These are phyloP conservation scores for Pangasius krempfi DNA, from an alignment of 2,797 vertebrate genomes.

Conservation along the genomic window DNA sequence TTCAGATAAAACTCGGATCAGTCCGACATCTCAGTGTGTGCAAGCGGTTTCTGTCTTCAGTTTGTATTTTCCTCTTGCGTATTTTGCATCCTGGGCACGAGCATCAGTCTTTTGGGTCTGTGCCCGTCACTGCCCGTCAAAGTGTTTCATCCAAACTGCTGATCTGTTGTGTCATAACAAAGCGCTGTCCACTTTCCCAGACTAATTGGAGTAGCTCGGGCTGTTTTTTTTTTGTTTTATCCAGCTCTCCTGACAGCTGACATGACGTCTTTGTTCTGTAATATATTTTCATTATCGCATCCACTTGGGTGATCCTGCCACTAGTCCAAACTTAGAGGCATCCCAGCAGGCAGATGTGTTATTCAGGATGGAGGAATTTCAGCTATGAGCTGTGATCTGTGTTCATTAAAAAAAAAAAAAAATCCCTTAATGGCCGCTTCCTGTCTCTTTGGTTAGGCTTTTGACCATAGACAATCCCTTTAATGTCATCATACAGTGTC, in stretches of 20 bases:
- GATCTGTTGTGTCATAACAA: slow-evolving; percentile 18
- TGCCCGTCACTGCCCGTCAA: slow-evolving; percentile 25
- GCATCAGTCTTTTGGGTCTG: neutral
- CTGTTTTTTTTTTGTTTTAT: neutral
- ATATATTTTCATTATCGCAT: slow-evolving; percentile 1
- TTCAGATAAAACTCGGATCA: too few species aligned
- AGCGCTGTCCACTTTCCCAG: neutral
- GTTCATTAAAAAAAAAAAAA: neutral
- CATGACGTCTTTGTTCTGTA: neutral
- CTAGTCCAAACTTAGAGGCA: neutral
- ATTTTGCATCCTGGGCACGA: slow-evolving; percentile 15
- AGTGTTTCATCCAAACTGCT: neutral
- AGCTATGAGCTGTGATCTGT: neutral
- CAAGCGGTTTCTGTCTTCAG: neutral
- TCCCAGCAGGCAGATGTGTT: neutral
- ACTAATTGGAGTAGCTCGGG: neutral
- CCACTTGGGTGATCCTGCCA: neutral
- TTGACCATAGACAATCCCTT: neutral
- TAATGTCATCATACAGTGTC: neutral
- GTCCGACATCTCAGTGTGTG: neutral
- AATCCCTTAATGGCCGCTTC: neutral
- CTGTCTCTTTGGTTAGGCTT: neutral
- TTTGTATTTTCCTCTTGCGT: neutral
- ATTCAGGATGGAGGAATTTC: neutral
- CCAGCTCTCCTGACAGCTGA: slow-evolving; percentile 26